These are phyloP conservation scores for Synanthedon andrenaeformis DNA, from an alignment of 2,888 invertebrate genomes.

Conservation along the genomic window DNA sequence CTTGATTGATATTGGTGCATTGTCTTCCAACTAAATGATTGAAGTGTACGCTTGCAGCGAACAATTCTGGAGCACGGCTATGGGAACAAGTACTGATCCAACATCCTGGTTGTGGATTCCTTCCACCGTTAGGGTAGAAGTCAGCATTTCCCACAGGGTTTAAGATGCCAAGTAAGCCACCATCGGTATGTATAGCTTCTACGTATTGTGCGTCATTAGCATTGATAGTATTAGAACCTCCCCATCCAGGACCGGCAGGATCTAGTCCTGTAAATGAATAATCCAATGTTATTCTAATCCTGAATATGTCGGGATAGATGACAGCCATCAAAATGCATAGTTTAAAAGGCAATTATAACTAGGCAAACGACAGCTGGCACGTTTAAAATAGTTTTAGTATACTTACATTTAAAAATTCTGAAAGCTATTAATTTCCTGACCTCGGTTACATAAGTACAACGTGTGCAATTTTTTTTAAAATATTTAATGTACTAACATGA, in stretches of 20 bases:
- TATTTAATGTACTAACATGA: too few species aligned
- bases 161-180: conserved; percentile 38
- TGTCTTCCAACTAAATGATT: conserved; percentile 33
- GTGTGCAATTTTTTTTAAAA: too few species aligned
- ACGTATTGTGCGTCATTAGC: conserved; percentile 33
- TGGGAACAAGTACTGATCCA: conserved; percentile 39
- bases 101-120: conserved; percentile 47
- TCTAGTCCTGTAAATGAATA: conserved; percentile 31
- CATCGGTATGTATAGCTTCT: conserved; percentile 51
- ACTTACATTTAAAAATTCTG: too few species aligned
- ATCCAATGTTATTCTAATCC: not conserved
- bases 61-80: conserved; percentile 30
- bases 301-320: too few species aligned
- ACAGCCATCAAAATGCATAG: not conserved
- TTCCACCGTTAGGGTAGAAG: conserved; percentile 56
- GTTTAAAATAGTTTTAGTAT: too few species aligned
- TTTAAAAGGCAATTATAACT: not conserved
- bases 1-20: conserved; percentile 29
- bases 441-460: too few species aligned
- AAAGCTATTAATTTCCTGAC: too few species aligned
- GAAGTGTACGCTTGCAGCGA: conserved; percentile 33
- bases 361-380: too few species aligned
- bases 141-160: conserved; percentile 33
- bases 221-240: conserved; percentile 27
- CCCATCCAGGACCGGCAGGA: conserved; percentile 46